Evolutionary conservation across 2,797 vertebrate species (phyloP), one percentile per base, ranked within the genome.

Genomic region (Rhodeus uyekii): DNA sequence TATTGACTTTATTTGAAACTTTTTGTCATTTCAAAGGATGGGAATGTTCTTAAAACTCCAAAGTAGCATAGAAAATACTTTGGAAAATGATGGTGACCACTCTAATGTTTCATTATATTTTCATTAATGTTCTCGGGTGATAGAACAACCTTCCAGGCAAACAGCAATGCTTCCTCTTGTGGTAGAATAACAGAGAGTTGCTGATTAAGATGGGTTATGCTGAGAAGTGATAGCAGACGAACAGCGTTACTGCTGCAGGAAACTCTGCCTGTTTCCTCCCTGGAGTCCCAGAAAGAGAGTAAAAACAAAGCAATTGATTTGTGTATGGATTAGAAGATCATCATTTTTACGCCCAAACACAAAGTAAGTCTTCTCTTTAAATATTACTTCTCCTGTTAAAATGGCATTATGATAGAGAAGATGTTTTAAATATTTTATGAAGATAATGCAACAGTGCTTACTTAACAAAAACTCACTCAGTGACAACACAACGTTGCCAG

Each of bases 181-280:
- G 69, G 80, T 85, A 85, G 78, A 89, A 87, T 86, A 90, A 91
- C 89, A 89, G 80, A 86, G 84, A 87, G 84, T 83, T 89, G 85
- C 88, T 90, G 86, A 90, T 89, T 88, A 90, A 87, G 87, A 89
- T 84, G 73, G 72, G 85, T 80, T 60, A 65, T 32, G 76, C 83
- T 81, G 79, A 88, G 67, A 80, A 84, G 88, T 81, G 79, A 82
- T 84, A 64, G 76, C 81, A 85, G 74, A 67, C 84, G 82, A 78
- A 80, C 27, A 84, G 81, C 81, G 77, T 87, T 87, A 89, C 84
- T 81, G 67, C 80, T 77, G 85, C 91, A 93, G 93, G 92, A 94
- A 94, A 89, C 90, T 75, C 55, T 91, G 88, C 86, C 90, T 90
- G 90, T 88, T 93, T 95, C 92, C 93, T 93, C 90, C 79, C 76